phyloP scores from a whole-genome alignment of 2,888 invertebrate genomes.

The Ferrisia virgata region DNA sequence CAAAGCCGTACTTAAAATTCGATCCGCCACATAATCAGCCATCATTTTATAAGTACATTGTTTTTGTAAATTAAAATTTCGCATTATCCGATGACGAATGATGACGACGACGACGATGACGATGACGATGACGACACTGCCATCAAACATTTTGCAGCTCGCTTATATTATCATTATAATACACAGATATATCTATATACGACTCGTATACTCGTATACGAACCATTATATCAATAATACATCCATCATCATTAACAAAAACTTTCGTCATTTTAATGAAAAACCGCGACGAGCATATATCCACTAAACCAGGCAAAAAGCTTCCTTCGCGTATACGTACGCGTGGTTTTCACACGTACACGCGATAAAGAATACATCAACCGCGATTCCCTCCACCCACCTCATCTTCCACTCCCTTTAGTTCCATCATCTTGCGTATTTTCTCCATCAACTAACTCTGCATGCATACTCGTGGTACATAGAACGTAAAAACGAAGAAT shows the following conservation, averaged over 20 bases:
- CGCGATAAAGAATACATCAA: too few relatives aligned
- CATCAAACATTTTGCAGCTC: background rate
- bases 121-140: background rate
- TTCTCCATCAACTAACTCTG: too few relatives aligned
- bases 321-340: background rate
- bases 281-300: background rate
- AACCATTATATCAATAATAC: background rate
- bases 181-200: too few relatives aligned
- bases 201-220: background rate
- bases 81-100: background rate
- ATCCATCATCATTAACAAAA: constrained; percentile 11
- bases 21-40: background rate
- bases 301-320: background rate
- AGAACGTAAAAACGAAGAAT: too few relatives aligned
- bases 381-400: too few relatives aligned
- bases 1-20: background rate
- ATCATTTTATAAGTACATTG: background rate
- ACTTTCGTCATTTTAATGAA: background rate
- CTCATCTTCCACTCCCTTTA: too few relatives aligned
- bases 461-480: too few relatives aligned
- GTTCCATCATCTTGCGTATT: too few relatives aligned
- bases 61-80: background rate
- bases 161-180: background rate
- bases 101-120: background rate
- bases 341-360: too few relatives aligned